phyloP scores from a whole-genome alignment of 2,888 invertebrate species.

The Morpho achilles region DNA sequence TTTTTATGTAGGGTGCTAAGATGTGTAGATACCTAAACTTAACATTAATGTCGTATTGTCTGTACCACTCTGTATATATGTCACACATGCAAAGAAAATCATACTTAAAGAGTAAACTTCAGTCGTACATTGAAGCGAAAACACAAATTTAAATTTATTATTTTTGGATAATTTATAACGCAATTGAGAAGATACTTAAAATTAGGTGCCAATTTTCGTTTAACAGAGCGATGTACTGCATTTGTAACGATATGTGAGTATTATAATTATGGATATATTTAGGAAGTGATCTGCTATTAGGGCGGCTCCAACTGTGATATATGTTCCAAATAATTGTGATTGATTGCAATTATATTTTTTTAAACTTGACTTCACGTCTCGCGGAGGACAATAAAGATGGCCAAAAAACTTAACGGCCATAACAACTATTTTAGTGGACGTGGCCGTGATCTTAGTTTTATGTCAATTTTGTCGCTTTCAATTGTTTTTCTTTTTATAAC shows the following conservation, averaged over 20 bases:
- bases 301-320: constrained; percentile 46
- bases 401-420: constrained; percentile 10
- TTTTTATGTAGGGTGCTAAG: too few species aligned
- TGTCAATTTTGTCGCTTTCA: constrained; percentile 1
- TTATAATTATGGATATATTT: constrained; percentile 14
- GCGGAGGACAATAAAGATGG: constrained; percentile 40
- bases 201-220: constrained; percentile 7
- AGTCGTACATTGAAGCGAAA: too few species aligned
- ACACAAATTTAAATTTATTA: too few species aligned
- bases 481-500: not conserved
- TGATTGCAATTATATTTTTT: constrained; percentile 45
- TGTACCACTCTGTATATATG: too few species aligned
- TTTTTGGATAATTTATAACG: too few species aligned
- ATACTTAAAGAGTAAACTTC: too few species aligned
- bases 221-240: not conserved
- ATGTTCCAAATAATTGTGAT: constrained; percentile 48
- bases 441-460: not conserved
- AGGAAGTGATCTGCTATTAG: constrained; percentile 4
- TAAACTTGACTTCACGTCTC: constrained; percentile 35
- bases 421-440: not conserved
- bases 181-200: constrained; percentile 2
- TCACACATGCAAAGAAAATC: too few species aligned
- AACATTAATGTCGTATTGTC: too few species aligned
- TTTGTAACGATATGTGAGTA: constrained; percentile 9
- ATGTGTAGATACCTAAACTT: too few species aligned